These are phyloP conservation scores for Schlechtendalia chinensis DNA, from an alignment of 1,140 invertebrate genomes.

Conservation along the genomic window DNA sequence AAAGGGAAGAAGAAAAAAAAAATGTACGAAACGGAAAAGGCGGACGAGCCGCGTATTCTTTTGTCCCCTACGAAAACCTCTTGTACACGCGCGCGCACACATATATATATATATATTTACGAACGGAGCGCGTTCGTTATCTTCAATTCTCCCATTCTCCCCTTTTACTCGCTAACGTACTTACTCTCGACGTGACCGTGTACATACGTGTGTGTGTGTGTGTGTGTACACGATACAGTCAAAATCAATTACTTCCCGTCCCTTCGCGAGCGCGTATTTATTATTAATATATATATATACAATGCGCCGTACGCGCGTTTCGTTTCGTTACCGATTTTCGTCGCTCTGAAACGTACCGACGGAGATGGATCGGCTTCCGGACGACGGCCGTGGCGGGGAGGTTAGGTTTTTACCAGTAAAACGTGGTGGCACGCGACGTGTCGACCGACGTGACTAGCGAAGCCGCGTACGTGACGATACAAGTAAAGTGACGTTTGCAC, in stretches of 20 bases:
- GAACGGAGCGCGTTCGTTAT: slow-evolving; percentile 21
- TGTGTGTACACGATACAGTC: neutral
- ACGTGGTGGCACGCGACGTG: no score
- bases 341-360: no score
- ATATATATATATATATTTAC: neutral
- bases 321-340: slow-evolving; percentile 28
- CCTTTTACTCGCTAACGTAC: slow-evolving; percentile 20
- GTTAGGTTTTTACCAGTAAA: no score
- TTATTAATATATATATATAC: neutral
- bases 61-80: neutral
- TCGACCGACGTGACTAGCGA: no score
- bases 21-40: slow-evolving; percentile 13
- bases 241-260: slow-evolving; percentile 25
- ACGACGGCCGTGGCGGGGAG: no score
- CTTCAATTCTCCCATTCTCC: slow-evolving; percentile 49
- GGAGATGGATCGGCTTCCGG: no score
- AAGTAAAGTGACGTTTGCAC: no score
- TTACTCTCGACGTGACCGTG: slow-evolving; percentile 4
- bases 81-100: neutral
- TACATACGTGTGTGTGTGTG: no score
- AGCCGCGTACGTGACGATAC: no score
- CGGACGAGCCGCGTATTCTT: neutral
- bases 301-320: neutral
- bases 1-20: neutral
- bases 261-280: neutral